Percentiles rank a stretch among this genome's conserved stretches.
These are phyloP conservation scores for Chelon labrosus DNA, from an alignment of 2,797 vertebrate genomes.

Conservation along the genomic window DNA sequence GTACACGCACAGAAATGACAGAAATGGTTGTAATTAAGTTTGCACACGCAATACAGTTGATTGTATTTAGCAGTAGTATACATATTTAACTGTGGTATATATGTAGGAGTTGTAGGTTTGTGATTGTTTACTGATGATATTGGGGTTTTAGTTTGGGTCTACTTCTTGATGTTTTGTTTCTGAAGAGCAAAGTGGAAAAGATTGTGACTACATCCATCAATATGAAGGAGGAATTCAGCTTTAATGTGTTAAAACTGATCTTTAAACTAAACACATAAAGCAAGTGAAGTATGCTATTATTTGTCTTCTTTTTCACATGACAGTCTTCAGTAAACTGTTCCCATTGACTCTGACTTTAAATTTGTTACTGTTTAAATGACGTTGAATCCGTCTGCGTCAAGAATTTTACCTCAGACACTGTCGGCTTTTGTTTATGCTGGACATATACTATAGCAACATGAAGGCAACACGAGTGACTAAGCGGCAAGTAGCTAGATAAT, in stretches of 20 bases:
- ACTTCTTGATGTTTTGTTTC: slow-evolving; percentile 11
- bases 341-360: background rate
- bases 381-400: background rate
- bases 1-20: background rate
- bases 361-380: slow-evolving; percentile 12
- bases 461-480: slow-evolving; percentile 1
- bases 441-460: background rate
- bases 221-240: slow-evolving; percentile 1
- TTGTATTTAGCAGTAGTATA: background rate
- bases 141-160: background rate
- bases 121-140: background rate
- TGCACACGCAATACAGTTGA: slow-evolving; percentile 1
- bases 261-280: background rate
- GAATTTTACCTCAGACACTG: slow-evolving; percentile 25
- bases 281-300: slow-evolving; percentile 20
- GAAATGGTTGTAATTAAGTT: background rate
- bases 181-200: background rate
- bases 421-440: slow-evolving; percentile 5
- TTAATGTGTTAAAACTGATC: slow-evolving; percentile 10
- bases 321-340: background rate
- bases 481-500: background rate
- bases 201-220: background rate
- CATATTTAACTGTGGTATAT: no score
- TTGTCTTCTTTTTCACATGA: background rate
- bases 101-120: slow-evolving; percentile 19